Conservation (phyloP, 1,140 invertebrate genomes). For the Drosophila tropicalis region DNA sequence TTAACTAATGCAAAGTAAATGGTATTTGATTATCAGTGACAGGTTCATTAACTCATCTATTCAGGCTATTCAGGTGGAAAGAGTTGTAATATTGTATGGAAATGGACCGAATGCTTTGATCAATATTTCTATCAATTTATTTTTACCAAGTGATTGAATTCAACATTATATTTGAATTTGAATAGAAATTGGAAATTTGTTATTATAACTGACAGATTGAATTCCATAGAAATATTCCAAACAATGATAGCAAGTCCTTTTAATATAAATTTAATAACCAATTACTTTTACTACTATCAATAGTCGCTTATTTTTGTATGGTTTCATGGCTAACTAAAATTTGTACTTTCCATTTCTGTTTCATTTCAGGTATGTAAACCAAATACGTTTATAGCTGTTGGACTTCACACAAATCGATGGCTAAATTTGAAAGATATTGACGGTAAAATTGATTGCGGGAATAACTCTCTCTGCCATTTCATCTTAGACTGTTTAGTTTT, state of each 20-base stretch:
- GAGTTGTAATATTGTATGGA: too few relatives aligned
- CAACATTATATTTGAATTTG: too few relatives aligned
- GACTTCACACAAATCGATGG: not conserved
- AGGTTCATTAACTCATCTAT: not conserved
- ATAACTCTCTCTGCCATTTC: not conserved
- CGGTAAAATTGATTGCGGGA: conserved; percentile 2
- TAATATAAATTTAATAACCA: too few relatives aligned
- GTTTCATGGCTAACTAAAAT: not conserved
- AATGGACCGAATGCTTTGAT: not conserved
- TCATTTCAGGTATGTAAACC: conserved; percentile 41
- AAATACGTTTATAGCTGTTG: not conserved
- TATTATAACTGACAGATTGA: too few relatives aligned
- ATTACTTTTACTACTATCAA: too few relatives aligned
- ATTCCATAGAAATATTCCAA: too few relatives aligned
- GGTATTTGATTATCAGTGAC: not conserved
- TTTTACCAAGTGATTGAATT: too few relatives aligned
- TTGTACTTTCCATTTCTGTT: conserved; percentile 7
- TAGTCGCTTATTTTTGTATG: too few relatives aligned
- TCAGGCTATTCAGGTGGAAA: not conserved
- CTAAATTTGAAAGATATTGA: conserved; percentile 18
- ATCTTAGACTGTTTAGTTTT: not conserved
- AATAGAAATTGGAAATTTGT: too few relatives aligned
- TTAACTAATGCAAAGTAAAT: not conserved
- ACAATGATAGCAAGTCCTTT: too few relatives aligned
- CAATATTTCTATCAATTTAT: too few relatives aligned